phyloP scores from a whole-genome alignment of 2,888 invertebrate genomes.

The Busseola fusca region DNA sequence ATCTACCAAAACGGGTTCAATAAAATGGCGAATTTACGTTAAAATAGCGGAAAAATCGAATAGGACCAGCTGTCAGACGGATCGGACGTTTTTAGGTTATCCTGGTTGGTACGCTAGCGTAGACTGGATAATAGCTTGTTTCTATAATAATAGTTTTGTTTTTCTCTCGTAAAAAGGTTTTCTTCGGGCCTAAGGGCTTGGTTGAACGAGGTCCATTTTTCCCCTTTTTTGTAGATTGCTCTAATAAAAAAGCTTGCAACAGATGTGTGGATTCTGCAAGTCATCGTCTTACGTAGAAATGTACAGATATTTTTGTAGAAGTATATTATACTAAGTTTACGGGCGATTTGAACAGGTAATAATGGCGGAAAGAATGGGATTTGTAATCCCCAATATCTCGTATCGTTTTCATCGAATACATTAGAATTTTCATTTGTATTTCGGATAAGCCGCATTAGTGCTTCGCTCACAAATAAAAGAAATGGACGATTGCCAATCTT shows the following conservation, averaged over 20 bases:
- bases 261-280: conserved; percentile 34
- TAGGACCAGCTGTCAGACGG: conserved; percentile 69
- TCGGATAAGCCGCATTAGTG: conserved; percentile 43
- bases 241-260: conserved; percentile 50
- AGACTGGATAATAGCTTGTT: conserved; percentile 42
- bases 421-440: conserved; percentile 54
- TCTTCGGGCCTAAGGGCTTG: conserved; percentile 1
- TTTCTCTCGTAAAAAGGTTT: conserved; percentile 47
- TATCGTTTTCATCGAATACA: conserved; percentile 32
- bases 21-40: conserved; percentile 79
- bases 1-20: conserved; percentile 77
- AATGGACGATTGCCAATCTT: conserved; percentile 16
- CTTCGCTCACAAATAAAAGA: conserved; percentile 13
- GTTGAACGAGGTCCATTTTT: conserved; percentile 33
- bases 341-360: conserved; percentile 41
- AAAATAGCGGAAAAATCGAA: conserved; percentile 69
- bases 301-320: conserved; percentile 23
- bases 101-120: conserved; percentile 32
- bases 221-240: conserved; percentile 43
- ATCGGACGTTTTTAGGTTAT: conserved; percentile 54
- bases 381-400: conserved; percentile 32
- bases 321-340: conserved; percentile 32
- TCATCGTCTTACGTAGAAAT: conserved; percentile 31
- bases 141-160: conserved; percentile 48
- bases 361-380: conserved; percentile 31